Percentiles rank a stretch among this genome's conserved stretches.
Evolutionary conservation across 2,113 vertebrate species (phyloP).

Genomic region (Tringa solitaria): DNA sequence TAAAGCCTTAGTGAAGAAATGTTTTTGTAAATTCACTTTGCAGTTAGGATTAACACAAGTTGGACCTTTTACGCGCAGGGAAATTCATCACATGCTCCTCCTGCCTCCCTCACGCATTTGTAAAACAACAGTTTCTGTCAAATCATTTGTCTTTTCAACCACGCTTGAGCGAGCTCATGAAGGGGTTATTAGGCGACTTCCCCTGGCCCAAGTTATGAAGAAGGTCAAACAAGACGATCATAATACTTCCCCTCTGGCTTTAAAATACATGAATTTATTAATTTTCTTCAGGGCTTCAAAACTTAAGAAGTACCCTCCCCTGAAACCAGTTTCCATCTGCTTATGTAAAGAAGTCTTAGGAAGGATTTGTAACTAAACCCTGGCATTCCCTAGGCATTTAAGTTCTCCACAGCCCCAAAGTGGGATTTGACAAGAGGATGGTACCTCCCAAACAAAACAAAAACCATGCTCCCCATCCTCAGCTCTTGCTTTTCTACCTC

Average conservation of each 20-base stretch:
- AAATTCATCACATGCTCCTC: neutral
- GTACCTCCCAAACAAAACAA: neutral
- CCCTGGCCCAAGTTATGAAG: neutral
- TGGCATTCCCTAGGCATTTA: neutral
- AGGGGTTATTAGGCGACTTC: neutral
- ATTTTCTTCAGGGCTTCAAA: constrained; percentile 31
- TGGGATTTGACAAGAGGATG: neutral
- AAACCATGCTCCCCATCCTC: neutral
- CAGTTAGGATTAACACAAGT: neutral
- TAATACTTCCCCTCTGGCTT: neutral
- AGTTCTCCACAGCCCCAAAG: neutral
- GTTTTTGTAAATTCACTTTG: constrained; percentile 19
- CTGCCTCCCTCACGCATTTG: neutral
- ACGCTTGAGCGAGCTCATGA: neutral
- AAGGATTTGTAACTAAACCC: constrained; percentile 48
- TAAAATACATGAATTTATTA: constrained; percentile 7
- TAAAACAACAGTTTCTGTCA: neutral
- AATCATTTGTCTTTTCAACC: neutral
- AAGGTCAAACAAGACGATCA: neutral
- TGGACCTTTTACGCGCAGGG: neutral
- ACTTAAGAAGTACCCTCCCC: constrained; percentile 4
- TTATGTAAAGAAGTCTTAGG: constrained; percentile 20
- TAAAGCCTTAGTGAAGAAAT: neutral
- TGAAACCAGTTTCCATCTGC: constrained; percentile 18
- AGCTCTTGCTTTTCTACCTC: neutral